Evolutionary conservation across 2,797 vertebrate genomes (phyloP).

Genomic region (Alca torda): DNA sequence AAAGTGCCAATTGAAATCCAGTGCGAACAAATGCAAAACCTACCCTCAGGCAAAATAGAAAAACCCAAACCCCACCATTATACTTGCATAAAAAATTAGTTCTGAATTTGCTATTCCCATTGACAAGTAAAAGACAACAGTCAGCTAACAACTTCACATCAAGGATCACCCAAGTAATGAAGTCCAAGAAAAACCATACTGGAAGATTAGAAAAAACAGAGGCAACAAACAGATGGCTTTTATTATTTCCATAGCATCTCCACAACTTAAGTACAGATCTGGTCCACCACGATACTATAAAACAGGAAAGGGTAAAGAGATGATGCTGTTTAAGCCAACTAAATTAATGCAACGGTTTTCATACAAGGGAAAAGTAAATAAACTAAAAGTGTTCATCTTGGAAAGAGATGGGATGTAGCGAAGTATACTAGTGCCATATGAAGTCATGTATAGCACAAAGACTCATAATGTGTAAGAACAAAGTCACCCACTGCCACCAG

Average conservation of each 20-base stretch:
- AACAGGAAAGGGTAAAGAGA: background rate
- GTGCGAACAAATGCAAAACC: background rate
- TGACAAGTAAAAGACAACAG: background rate
- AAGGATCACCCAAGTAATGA: background rate
- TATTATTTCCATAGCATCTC: background rate
- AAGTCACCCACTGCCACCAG: background rate
- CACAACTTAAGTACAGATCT: background rate
- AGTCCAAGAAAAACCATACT: background rate
- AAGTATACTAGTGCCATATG: background rate
- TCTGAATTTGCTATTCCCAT: background rate
- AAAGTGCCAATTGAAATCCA: background rate
- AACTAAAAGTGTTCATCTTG: background rate
- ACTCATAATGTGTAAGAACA: background rate
- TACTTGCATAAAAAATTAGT: background rate
- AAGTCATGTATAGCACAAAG: fast-evolving
- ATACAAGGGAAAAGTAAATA: background rate
- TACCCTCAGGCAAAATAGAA: background rate
- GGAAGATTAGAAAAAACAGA: background rate
- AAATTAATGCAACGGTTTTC: background rate
- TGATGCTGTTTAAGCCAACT: background rate
- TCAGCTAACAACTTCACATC: background rate
- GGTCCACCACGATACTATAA: background rate
- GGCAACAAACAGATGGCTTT: background rate
- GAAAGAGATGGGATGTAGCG: background rate
- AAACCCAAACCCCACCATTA: background rate